A percentile compares a stretch with the other conserved stretches of the same genome.
Conservation (phyloP, 2,888 invertebrate genomes). For the Lordiphosa andalusiaca region DNA sequence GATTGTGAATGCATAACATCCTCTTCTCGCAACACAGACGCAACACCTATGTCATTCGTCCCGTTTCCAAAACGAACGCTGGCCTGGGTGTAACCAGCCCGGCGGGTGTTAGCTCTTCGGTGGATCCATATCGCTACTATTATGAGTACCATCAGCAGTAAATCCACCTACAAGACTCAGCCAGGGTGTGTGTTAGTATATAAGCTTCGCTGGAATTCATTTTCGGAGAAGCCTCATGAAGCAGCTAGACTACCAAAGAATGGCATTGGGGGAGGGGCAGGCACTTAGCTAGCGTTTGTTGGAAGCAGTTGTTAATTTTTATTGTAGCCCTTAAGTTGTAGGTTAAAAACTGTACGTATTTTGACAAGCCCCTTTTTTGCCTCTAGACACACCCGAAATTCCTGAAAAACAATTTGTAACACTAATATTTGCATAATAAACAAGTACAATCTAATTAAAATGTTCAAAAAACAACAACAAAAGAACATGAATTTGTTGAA, state of each 20-base stretch:
- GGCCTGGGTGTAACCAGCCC: conserved; percentile 63
- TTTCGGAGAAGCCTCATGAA: too few relatives aligned
- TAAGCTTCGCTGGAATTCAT: conserved; percentile 8
- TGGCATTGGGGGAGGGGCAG: not conserved
- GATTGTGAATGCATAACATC: not conserved
- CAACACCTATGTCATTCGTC: conserved; percentile 84
- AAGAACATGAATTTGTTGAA: too few relatives aligned
- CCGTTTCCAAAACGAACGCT: conserved; percentile 80
- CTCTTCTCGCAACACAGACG: conserved; percentile 80
- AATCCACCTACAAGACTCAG: conserved; percentile 3
- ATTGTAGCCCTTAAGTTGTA: conserved; percentile 46
- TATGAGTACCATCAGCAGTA: conserved; percentile 80
- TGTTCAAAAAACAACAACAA: too few relatives aligned
- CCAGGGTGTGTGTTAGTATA: conserved; percentile 22
- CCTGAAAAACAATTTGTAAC: too few relatives aligned
- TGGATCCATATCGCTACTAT: conserved; percentile 84
- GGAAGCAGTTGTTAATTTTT: conserved; percentile 39
- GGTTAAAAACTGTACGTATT: conserved; percentile 34
- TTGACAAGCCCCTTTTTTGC: conserved; percentile 4
- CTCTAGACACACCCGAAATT: too few relatives aligned
- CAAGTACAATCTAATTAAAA: too few relatives aligned
- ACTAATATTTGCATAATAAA: too few relatives aligned
- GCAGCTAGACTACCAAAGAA: too few relatives aligned
- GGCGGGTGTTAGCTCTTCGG: conserved; percentile 76
- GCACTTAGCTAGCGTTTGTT: conserved; percentile 24